Evolutionary conservation across 2,797 vertebrate species (phyloP), one percentile per base, ranked within the genome.

Genomic region (Meda fulgida): DNA sequence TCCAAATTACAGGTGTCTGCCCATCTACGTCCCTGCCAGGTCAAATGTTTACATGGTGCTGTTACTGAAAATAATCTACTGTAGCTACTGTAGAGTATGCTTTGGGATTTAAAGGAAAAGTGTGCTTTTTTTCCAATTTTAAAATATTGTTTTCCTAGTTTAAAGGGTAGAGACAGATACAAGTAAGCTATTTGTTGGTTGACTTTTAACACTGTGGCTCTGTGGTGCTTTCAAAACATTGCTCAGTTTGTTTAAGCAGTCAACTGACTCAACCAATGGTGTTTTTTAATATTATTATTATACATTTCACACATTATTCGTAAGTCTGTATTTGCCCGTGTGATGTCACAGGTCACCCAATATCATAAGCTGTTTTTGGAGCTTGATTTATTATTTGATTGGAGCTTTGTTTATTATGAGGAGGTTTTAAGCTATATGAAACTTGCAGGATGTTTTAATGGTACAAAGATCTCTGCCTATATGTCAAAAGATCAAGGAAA

Each of bases 1-100:
- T 87, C 89, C 89, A 87, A n/a, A 84, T 91, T 90, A 88, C 77
- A 87, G 86, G 87, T 89, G 88, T 77, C 73, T 58, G 31, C 19
- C 36, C 67, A 78, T 16, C 60, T 72, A 83, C 43, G 26, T 85
- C 87, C 82, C 81, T 75, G 73, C n/a, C 58, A 40, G 80, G 51
- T 48, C 78, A 38, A 78, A 53, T 40, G 78, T 85, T 84, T 71
- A 43, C 29, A 26, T 13, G 40, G 40, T 72, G 40, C 21, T 7
- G 6, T 70, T 48, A 79, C 43, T 48, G 38, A 69, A 84, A 36
- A 53, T 16, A 36, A 53, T 16, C 46, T 51, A 46, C 18, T 58
- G 55, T 63, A 48, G 70, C 70, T 63, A 18, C 69, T 31, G 60
- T 66, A 38, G 18, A 18, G 5, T 18, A 48, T 43, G 13, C 40